A percentile compares a stretch with the other conserved stretches of the same genome.
phyloP scores from a whole-genome alignment of 2,888 invertebrate genomes.

The Hemithea aestivaria region DNA sequence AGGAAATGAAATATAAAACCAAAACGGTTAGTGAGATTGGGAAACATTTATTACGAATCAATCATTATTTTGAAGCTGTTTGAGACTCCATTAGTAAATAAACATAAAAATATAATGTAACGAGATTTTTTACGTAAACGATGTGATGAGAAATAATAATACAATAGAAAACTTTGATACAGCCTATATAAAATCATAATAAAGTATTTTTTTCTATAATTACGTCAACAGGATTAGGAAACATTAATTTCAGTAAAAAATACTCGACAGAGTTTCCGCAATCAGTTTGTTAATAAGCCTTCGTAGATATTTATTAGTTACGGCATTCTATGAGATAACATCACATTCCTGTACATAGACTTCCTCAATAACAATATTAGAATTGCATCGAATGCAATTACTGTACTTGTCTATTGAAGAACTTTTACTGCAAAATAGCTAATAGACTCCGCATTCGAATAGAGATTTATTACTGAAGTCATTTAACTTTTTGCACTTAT shows the following conservation, averaged over 20 bases:
- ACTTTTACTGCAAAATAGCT: conserved; percentile 14
- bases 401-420: conserved; percentile 14
- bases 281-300: conserved; percentile 15
- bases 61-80: no score
- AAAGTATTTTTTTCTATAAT: no score
- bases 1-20: conserved; percentile 38
- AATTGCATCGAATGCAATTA: conserved; percentile 19
- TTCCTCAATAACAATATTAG: conserved; percentile 41
- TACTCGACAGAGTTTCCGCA: not conserved
- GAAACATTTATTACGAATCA: no score
- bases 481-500: conserved; percentile 30
- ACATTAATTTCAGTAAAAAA: conserved; percentile 10
- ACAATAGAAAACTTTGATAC: no score
- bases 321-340: conserved; percentile 40
- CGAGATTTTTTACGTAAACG: no score
- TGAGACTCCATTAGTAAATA: no score
- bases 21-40: no score
- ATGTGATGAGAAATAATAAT: no score
- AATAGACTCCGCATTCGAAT: conserved; percentile 20
- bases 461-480: conserved; percentile 16
- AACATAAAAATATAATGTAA: no score
- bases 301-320: conserved; percentile 25
- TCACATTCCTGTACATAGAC: conserved; percentile 31
- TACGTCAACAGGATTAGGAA: conserved; percentile 8
- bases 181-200: no score